phyloP scores from a whole-genome alignment of 2,797 vertebrate genomes.

The Sarcophilus harrisii region DNA sequence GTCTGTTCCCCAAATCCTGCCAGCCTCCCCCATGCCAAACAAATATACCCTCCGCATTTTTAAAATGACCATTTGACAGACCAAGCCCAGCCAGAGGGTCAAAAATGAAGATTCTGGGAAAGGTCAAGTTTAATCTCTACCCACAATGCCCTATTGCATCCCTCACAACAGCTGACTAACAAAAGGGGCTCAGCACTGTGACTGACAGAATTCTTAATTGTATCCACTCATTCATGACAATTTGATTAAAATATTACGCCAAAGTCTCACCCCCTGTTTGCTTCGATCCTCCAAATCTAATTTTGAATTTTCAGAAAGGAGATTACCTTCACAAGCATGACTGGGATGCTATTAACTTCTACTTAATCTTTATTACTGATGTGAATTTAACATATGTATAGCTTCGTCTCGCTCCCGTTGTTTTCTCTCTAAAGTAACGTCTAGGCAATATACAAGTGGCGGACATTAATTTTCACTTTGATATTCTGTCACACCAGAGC shows the following conservation, averaged over 20 bases:
- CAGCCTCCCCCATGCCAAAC: neutral
- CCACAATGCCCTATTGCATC: slow-evolving; percentile 83
- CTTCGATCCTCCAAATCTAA: slow-evolving; percentile 98
- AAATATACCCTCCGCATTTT: neutral
- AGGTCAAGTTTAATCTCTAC: slow-evolving; percentile 89
- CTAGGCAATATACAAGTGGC: slow-evolving; percentile 83
- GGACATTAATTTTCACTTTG: slow-evolving; percentile 84
- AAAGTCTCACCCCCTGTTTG: slow-evolving; percentile 99
- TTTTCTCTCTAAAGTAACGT: slow-evolving; percentile 84
- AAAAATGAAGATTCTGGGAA: slow-evolving; percentile 86
- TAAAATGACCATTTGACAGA: slow-evolving; percentile 80
- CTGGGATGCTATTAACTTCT: slow-evolving; percentile 98
- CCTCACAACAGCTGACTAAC: slow-evolving; percentile 89
- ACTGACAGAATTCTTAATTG: slow-evolving; percentile 99
- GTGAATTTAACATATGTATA: slow-evolving; percentile 96
- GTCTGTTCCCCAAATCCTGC: slow-evolving; percentile 49
- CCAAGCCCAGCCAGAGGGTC: slow-evolving; percentile 85
- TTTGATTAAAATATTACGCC: slow-evolving; percentile 99
- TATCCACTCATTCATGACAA: slow-evolving; percentile 99
- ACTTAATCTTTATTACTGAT: slow-evolving; percentile 99
- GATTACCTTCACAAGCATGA: slow-evolving; percentile 98
- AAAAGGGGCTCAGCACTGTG: slow-evolving; percentile 93
- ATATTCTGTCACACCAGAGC: slow-evolving; percentile 78
- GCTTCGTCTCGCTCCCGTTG: slow-evolving; percentile 89
- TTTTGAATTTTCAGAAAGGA: slow-evolving; percentile 99